Conservation (phyloP, 2,113 vertebrate species). For the Crotalus horridus region DNA sequence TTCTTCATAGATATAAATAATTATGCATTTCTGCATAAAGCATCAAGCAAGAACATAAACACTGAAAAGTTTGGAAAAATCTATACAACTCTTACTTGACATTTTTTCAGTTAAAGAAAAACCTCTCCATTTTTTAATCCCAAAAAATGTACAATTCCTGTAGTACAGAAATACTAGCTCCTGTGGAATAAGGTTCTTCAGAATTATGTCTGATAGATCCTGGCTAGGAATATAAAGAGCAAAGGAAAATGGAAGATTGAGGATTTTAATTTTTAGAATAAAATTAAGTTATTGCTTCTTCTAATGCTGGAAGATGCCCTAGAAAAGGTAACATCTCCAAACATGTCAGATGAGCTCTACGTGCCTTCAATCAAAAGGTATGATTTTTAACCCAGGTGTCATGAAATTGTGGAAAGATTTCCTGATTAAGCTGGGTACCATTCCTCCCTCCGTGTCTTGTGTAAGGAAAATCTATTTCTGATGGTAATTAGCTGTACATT, state of each 20-base stretch:
- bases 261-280: neutral
- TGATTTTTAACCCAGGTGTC: neutral
- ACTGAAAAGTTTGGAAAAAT: neutral
- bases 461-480: neutral
- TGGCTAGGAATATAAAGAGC: neutral
- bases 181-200: neutral
- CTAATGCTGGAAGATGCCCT: neutral
- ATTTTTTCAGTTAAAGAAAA: neutral
- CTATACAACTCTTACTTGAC: neutral
- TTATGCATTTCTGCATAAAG: neutral
- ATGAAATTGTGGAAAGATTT: neutral
- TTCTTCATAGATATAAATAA: neutral
- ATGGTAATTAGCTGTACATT: neutral
- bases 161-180: neutral
- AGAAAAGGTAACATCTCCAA: neutral
- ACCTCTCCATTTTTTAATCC: no score
- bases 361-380: neutral
- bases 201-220: neutral
- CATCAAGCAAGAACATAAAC: neutral
- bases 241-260: neutral
- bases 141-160: neutral
- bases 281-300: neutral
- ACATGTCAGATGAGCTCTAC: neutral
- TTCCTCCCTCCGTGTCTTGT: neutral
- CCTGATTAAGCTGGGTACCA: neutral